Evolutionary conservation across 2,113 vertebrate genomes (phyloP), one percentile per base, ranked within the genome.

Genomic region (Chaenogobius annularis): DNA sequence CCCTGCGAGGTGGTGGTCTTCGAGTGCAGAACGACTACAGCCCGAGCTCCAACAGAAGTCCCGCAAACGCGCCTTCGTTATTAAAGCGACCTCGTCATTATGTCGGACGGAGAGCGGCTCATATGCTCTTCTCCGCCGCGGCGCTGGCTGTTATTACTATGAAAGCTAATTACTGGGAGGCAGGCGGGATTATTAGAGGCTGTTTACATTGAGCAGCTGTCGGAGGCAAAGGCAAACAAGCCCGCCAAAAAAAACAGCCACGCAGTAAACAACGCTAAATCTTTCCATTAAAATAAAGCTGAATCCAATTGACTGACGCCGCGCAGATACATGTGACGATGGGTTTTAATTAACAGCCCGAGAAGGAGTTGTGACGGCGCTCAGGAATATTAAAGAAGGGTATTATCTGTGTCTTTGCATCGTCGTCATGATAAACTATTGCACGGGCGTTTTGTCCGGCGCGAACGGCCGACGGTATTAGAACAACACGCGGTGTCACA

Each of bases 101-200:
- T 66, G n/a, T 46, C 14, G 20, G 43, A 47, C 22, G 12, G 43
- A 20, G 61, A 63, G 19, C 5, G 40, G 61, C 40, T 20, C 40
- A 43, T 65, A 65, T 65, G 46, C 63, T 65, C 63, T 66, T 66
- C 46, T 22, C 61, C 1, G n/a, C n/a, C n/a, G n/a, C n/a, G n/a
- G n/a, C n/a, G n/a, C 20, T 66, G 44, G 64, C 61, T 40, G 35
- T 63, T 66, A 66, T 66, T 66, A 66, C 40, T 66, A 66, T 66
- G 64, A 47, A 66, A 66, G 40, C 64, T 66, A 66, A 20, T 68
- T 13, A 50, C 0, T 1, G 47, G 62, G 54, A 63, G 52, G 65
- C 64, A 61, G 68, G 14, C 1, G 48, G 37, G 59, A 58, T 77
- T 35, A 64, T 73, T 58, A 46, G 68, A 69, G 66, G 22, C 3